Conservation (phyloP, 2,888 invertebrate genomes). For the Cheilosia soror region DNA sequence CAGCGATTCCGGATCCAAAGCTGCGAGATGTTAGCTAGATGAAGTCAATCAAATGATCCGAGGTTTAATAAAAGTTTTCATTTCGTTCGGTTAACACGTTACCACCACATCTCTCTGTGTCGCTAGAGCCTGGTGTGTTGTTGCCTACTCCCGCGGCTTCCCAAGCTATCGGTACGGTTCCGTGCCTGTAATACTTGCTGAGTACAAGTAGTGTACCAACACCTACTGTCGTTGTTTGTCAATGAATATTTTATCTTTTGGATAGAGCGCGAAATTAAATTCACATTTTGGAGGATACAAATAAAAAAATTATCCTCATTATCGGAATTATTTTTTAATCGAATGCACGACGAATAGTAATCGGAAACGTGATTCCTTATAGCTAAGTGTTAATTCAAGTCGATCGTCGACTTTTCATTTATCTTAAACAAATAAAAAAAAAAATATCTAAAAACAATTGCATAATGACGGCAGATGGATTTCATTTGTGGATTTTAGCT, state of each 20-base stretch:
- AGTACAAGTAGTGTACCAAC: not conserved
- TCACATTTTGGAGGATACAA: constrained; percentile 24
- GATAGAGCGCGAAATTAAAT: constrained; percentile 29
- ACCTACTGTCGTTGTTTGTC: constrained; percentile 12
- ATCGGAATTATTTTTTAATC: not conserved
- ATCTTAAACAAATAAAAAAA: not conserved
- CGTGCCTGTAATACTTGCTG: constrained; percentile 6
- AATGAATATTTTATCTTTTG: constrained; percentile 19
- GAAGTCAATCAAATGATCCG: constrained; percentile 67
- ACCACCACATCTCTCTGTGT: constrained; percentile 25
- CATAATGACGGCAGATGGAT: constrained; percentile 37
- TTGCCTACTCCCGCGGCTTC: constrained; percentile 36
- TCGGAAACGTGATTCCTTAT: constrained; percentile 36
- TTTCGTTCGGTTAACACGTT: constrained; percentile 70
- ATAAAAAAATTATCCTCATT: constrained; percentile 27
- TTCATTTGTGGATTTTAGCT: constrained; percentile 55
- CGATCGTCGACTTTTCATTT: constrained; percentile 8
- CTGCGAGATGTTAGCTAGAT: constrained; percentile 61
- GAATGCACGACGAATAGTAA: constrained; percentile 22
- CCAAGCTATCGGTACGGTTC: constrained; percentile 17
- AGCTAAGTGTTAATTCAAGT: constrained; percentile 1
- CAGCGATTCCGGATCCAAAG: constrained; percentile 60
- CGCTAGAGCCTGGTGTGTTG: constrained; percentile 13
- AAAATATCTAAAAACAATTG: constrained; percentile 22
- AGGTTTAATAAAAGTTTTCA: constrained; percentile 70